phyloP scores from a whole-genome alignment of 2,797 vertebrate species.

The Myotis myotis region DNA sequence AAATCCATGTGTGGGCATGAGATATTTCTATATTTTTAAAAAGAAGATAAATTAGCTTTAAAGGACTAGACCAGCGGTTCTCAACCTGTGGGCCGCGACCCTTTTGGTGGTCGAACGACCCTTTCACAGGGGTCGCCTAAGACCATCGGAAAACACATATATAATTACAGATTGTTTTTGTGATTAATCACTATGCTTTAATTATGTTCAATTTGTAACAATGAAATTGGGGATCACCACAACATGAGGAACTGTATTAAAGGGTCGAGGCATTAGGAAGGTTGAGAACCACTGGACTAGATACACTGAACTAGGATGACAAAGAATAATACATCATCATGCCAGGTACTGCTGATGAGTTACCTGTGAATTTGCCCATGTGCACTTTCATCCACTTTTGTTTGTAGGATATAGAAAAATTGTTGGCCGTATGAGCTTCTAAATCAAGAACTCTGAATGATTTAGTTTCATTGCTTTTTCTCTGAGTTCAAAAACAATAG shows the following conservation, averaged over 20 bases:
- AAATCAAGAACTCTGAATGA: background rate
- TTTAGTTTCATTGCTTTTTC: conserved; percentile 30
- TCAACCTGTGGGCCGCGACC: too few species aligned
- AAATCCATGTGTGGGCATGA: background rate
- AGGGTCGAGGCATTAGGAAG: too few species aligned
- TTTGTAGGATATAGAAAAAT: background rate
- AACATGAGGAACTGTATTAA: too few species aligned
- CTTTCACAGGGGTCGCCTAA: too few species aligned
- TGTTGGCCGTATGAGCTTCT: background rate
- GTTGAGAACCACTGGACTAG: background rate
- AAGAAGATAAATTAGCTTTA: background rate
- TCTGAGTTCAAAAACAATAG: conserved; percentile 7
- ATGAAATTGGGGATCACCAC: too few species aligned
- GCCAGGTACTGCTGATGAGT: background rate
- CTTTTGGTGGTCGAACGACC: too few species aligned
- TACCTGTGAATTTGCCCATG: background rate
- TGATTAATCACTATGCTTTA: too few species aligned
- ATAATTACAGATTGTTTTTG: too few species aligned
- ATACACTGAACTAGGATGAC: background rate
- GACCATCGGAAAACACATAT: too few species aligned
- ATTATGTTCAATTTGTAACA: too few species aligned
- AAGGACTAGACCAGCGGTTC: background rate
- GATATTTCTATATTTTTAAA: conserved; percentile 15
- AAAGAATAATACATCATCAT: background rate
- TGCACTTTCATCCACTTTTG: background rate